Base-by-base conservation (phyloP, 2,113 vertebrate species). In the Ahaetulla prasina region DNA sequence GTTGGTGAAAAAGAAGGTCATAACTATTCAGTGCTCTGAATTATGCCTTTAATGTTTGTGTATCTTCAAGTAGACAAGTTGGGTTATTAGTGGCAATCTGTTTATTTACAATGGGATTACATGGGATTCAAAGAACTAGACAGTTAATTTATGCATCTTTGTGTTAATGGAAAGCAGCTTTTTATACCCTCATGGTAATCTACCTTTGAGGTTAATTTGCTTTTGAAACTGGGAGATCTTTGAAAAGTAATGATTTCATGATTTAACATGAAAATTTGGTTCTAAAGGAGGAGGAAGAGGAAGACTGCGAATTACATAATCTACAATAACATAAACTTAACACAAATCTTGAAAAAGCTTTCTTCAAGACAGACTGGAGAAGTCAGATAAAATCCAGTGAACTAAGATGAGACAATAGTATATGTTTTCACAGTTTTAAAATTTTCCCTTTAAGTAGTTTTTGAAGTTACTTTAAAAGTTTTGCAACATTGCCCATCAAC, bases 81-180 rank as follows among this genome's bases (percentile, higher is more conserved):
- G 87, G 74, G 23, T 88, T 47, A 87, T 16, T 45, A 52, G n/a
- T 43, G 22, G 22, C 11, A 49, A 50, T 54, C 35, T 47, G 6
- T 12, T 52, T 74, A 90, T 74, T 74, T 35, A 39, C 30, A 47
- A 80, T 39, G 53, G 52, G 50, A 88, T 54, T 43, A 23, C 45
- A 80, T 43, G 54, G 87, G 53, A 89, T 57, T 89, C 87, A 57
- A 43, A 57, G 23, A 89, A 63, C 88, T 91, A 53, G 35, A 25
- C 30, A 52, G 39, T 30, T 53, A 90, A 11, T 23, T 90, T n/a
- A 23, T 47, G 55, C 14, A 30, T 63, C 27, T 63, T 16, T 39
- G 7, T 43, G 8, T 80, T 80, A 80, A 43, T 80, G 8, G 12
- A 89, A 22, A 68, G 8, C 9, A 49, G 45, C 45, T 60, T 25